phyloP scores from a whole-genome alignment of 2,888 invertebrate genomes.

The Cinara cedri region DNA sequence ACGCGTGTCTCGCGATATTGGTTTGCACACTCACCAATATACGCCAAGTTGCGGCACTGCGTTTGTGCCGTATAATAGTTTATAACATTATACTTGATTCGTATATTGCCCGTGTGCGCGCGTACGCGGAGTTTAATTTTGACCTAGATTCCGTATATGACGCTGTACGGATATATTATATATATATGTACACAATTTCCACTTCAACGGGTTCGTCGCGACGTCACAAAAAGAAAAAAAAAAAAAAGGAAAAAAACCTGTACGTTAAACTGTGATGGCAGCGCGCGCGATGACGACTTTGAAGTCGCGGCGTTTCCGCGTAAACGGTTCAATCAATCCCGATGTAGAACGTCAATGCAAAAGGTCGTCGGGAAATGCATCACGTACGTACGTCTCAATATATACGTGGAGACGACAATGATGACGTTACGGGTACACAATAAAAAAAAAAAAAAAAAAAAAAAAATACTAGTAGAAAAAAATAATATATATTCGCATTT shows the following conservation, averaged over 20 bases:
- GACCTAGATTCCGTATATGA: not conserved
- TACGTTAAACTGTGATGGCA: not conserved
- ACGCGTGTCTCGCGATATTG: too few species aligned
- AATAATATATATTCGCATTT: not conserved
- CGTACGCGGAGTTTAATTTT: not conserved
- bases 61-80: too few species aligned
- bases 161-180: not conserved
- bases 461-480: too few species aligned
- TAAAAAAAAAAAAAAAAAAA: too few species aligned
- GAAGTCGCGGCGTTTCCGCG: not conserved
- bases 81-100: too few species aligned
- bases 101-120: too few species aligned
- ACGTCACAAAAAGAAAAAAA: not conserved
- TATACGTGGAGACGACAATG: too few species aligned
- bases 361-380: not conserved
- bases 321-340: slow-evolving; percentile 30
- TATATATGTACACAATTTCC: not conserved
- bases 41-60: too few species aligned
- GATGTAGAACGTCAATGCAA: not conserved
- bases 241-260: not conserved
- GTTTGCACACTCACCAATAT: too few species aligned
- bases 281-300: not conserved
- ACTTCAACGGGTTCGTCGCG: not conserved
- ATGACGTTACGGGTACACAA: not conserved
- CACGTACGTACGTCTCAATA: not conserved